Evolutionary conservation across 2,113 vertebrate species (phyloP).

Genomic region (Corythaixoides concolor): DNA sequence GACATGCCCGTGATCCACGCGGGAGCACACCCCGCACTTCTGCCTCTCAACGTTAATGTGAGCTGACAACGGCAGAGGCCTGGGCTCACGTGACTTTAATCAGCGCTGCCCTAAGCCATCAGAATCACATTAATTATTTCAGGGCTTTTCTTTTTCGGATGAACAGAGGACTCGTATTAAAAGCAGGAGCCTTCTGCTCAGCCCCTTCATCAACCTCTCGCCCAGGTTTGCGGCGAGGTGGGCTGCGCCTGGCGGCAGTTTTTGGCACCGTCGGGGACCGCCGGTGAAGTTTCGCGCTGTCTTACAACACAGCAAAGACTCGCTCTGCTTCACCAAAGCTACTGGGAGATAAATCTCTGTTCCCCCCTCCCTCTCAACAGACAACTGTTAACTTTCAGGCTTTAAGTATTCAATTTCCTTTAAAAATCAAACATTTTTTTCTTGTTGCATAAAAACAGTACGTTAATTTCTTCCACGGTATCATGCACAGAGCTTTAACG

Average conservation of each 20-base stretch:
- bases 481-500: slow-evolving; percentile 22
- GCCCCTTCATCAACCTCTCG: not conserved
- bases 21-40: slow-evolving; percentile 24
- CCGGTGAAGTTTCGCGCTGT: slow-evolving; percentile 67
- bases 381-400: slow-evolving; percentile 25
- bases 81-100: slow-evolving; percentile 69
- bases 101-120: slow-evolving; percentile 50
- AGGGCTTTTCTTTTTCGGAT: slow-evolving; percentile 59
- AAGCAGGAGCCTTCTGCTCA: slow-evolving; percentile 13
- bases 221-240: not conserved
- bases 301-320: not conserved
- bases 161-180: not conserved
- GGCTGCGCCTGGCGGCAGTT: not conserved
- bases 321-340: not conserved
- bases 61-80: slow-evolving; percentile 77
- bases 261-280: not conserved
- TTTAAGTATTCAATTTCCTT: not conserved
- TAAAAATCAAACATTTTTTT: not conserved
- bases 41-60: slow-evolving; percentile 61
- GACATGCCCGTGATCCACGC: slow-evolving; percentile 31
- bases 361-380: not conserved
- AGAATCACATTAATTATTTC: slow-evolving; percentile 70
- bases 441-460: slow-evolving; percentile 33
- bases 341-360: not conserved
- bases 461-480: slow-evolving; percentile 35